Conservation (phyloP, 2,113 vertebrate genomes). For the Mormyrus lacerda region DNA sequence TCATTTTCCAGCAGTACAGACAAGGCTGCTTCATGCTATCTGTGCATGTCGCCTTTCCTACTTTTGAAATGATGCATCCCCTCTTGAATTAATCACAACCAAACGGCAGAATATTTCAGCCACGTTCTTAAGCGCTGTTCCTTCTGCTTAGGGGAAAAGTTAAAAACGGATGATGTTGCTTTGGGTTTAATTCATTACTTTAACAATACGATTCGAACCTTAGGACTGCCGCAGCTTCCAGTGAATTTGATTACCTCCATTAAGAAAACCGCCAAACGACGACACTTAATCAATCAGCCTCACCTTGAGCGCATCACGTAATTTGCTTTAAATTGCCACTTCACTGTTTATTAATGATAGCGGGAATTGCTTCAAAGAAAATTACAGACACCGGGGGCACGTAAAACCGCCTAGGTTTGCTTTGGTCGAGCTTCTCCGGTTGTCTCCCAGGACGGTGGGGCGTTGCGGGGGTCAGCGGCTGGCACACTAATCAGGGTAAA, state of each 20-base stretch:
- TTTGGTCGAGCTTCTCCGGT: background rate
- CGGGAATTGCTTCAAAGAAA: constrained; percentile 1
- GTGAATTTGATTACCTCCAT: background rate
- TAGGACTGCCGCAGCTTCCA: background rate
- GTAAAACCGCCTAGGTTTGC: background rate
- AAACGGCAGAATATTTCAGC: background rate
- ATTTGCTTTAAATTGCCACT: constrained; percentile 4
- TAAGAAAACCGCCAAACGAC: background rate
- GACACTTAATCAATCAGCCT: background rate
- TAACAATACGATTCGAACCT: background rate
- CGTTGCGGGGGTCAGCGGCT: background rate
- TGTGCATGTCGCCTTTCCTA: background rate
- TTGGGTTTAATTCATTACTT: background rate
- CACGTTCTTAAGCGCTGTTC: background rate
- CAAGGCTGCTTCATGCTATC: background rate
- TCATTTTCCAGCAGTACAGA: background rate
- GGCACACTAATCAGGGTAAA: background rate
- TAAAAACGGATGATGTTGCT: background rate
- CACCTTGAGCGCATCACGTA: constrained; percentile 2
- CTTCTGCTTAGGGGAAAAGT: background rate
- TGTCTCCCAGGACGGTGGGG: background rate
- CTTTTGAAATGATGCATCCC: background rate
- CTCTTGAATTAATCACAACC: background rate
- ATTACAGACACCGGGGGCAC: background rate
- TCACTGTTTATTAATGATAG: background rate